Evolutionary conservation across 1,140 invertebrate genomes (phyloP).

Genomic region (Drosophila pachea): DNA sequence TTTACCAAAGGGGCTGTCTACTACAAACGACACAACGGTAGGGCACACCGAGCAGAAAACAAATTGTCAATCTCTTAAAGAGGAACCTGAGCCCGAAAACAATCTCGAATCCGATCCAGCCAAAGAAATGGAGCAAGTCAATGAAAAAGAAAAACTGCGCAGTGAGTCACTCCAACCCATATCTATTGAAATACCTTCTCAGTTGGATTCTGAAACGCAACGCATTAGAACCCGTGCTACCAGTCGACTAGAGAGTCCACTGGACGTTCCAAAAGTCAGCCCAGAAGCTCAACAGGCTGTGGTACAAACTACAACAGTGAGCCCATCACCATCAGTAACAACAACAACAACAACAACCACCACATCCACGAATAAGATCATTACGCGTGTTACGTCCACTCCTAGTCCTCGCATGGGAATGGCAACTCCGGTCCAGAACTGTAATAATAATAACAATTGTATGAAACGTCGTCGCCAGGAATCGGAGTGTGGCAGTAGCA

Average conservation of each 20-base stretch:
- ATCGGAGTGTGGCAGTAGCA: constrained; percentile 82
- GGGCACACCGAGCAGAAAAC: background rate
- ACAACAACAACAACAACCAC: constrained; percentile 31
- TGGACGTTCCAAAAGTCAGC: constrained; percentile 82
- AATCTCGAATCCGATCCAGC: background rate
- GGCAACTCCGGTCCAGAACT: constrained; percentile 46
- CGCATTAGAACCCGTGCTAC: constrained; percentile 84
- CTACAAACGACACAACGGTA: constrained; percentile 40
- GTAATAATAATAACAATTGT: constrained; percentile 45
- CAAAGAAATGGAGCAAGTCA: constrained; percentile 26
- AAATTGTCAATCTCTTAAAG: constrained; percentile 1
- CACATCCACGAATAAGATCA: constrained; percentile 29
- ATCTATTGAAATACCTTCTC: constrained; percentile 74
- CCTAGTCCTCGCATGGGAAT: constrained; percentile 55
- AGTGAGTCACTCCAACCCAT: constrained; percentile 59
- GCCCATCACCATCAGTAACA: background rate
- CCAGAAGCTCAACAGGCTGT: constrained; percentile 67
- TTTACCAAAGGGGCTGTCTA: constrained; percentile 31
- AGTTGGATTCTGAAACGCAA: constrained; percentile 58
- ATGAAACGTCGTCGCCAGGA: constrained; percentile 87
- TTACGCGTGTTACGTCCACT: constrained; percentile 46
- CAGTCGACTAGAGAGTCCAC: constrained; percentile 86
- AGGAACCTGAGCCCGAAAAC: constrained; percentile 7
- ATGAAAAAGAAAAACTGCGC: constrained; percentile 43
- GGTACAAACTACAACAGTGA: background rate